phyloP scores from a whole-genome alignment of 2,797 vertebrate genomes.

The Poeciliopsis turneri region DNA sequence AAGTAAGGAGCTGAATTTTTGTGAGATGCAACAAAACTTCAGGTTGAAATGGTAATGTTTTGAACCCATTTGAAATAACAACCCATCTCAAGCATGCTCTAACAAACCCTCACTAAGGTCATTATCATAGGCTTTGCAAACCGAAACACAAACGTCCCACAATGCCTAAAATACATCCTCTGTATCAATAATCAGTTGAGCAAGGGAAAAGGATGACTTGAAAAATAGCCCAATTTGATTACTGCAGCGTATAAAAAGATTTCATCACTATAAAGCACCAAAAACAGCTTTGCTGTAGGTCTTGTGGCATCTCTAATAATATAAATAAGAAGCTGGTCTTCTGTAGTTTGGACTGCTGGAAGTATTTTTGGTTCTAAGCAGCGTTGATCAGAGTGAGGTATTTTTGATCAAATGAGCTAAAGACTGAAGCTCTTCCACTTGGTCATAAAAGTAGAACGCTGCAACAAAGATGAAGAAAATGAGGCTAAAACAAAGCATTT shows the following conservation, averaged over 20 bases:
- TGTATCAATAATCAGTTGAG: neutral
- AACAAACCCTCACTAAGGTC: neutral
- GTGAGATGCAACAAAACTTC: neutral
- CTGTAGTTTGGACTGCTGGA: neutral
- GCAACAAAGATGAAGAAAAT: neutral
- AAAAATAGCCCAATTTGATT: neutral
- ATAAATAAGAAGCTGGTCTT: neutral
- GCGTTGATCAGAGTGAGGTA: neutral
- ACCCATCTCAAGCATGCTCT: neutral
- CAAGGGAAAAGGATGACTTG: neutral
- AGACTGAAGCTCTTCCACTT: neutral
- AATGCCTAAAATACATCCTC: neutral
- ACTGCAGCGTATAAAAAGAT: neutral
- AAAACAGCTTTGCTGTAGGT: neutral
- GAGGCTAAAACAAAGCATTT: neutral
- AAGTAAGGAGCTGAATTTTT: neutral
- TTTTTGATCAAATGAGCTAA: constrained; percentile 1
- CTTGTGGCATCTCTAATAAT: neutral
- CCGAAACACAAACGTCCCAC: neutral
- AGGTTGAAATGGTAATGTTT: neutral
- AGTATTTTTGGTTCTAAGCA: neutral
- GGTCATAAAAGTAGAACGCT: neutral
- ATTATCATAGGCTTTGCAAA: neutral
- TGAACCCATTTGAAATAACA: neutral
- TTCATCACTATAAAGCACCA: neutral